Base-by-base conservation (phyloP, 2,113 vertebrate species). In the Geococcyx californianus region DNA sequence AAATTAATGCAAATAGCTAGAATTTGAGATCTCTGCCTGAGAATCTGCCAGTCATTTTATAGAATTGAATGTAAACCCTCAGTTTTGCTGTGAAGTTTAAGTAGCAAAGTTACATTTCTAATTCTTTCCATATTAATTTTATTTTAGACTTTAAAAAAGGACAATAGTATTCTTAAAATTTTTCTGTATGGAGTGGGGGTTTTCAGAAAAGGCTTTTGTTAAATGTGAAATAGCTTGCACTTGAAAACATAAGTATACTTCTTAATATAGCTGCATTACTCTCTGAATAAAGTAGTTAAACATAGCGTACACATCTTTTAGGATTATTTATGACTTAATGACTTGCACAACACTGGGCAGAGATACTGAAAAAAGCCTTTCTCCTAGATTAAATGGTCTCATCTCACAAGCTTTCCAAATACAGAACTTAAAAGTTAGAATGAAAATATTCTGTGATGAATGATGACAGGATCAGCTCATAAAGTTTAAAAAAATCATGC, bases 261-360 rank as follows among this genome's bases (percentile, higher is more conserved):
- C 16, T 72, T 79, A 52, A 51, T 36, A 55, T 3, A 80, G 10
- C 14, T 63, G 31, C 19, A 13, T 62, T 97, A 16, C 19, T 85
- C 40, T 93, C 56, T 59, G 33, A 81, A 55, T 51, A 38, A 86
- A 54, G 12, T 47, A 76, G 23, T 75, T 89, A 95, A 89, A 62
- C 13, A 11, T 55, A 49, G 52, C 52, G 29, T 54, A 29, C 52
- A 29, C 28, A 24, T 40, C 9, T 85, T 77, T 72, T n/a, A 70
- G 49, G 24, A 80, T 77, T 44, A 70, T 86, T 87, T 96, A 40
- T 94, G 42, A 36, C 23, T 94, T 83, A 84, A 80, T 24, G 89
- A 76, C 29, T 93, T 81, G 19, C 28, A 68, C 4, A 6, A 56
- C 38, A 45, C 28, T 24, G 38, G 26, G 7, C 28, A 91, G 66